These are phyloP conservation scores for Chloroceryle amazona DNA, from an alignment of 2,797 vertebrate genomes.

Conservation along the genomic window DNA sequence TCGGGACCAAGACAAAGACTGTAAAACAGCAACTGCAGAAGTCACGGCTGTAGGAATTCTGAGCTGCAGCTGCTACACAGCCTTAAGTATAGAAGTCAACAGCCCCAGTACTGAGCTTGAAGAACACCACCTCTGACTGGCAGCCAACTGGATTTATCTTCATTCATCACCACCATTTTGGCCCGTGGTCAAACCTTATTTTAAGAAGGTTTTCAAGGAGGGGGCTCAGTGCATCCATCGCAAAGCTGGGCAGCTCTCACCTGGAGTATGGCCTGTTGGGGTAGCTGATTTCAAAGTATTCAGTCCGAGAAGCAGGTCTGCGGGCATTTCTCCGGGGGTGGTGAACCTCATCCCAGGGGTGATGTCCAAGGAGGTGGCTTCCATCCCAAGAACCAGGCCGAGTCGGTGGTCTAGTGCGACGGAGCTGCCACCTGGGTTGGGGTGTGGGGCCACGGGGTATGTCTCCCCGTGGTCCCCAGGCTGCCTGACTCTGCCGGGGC, in stretches of 20 bases:
- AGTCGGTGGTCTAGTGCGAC: background rate
- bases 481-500: background rate
- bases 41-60: background rate
- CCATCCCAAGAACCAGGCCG: slow-evolving; percentile 43
- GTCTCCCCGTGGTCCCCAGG: background rate
- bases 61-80: background rate
- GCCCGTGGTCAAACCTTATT: rapidly evolving
- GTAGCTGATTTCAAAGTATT: background rate
- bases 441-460: rapidly evolving
- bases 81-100: rapidly evolving
- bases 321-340: background rate
- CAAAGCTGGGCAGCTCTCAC: slow-evolving; percentile 25
- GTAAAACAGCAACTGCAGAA: background rate
- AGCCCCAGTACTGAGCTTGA: background rate
- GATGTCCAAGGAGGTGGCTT: background rate
- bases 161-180: no score
- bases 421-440: background rate
- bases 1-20: rapidly evolving
- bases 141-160: background rate
- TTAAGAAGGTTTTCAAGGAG: background rate
- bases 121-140: background rate
- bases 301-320: background rate
- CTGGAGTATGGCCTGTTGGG: slow-evolving; percentile 24
- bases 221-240: rapidly evolving
- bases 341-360: background rate